These are phyloP conservation scores for Brachionus rubens DNA, from an alignment of 1,140 invertebrate genomes.

Conservation along the genomic window DNA sequence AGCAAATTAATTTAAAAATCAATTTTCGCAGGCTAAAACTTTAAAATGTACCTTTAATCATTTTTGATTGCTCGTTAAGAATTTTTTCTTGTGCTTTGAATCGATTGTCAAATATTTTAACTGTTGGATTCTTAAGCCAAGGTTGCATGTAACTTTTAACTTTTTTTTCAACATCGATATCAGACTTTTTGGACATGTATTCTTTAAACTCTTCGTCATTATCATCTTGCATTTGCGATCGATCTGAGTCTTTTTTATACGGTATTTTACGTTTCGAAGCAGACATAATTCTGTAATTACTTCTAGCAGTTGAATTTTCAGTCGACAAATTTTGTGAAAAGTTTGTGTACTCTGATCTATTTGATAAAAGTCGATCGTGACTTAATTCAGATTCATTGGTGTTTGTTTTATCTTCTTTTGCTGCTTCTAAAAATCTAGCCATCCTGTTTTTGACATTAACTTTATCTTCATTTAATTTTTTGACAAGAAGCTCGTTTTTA, in stretches of 20 bases:
- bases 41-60: constrained; percentile 34
- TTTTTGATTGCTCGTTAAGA: constrained; percentile 33
- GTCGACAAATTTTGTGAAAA: background rate
- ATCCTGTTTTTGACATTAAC: constrained; percentile 14
- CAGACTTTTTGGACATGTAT: background rate
- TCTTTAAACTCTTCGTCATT: background rate
- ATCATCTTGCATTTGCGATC: background rate
- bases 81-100: constrained; percentile 56
- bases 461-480: constrained; percentile 51
- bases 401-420: constrained; percentile 31
- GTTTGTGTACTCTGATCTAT: background rate
- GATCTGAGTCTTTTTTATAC: no score
- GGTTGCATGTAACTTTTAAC: constrained; percentile 48
- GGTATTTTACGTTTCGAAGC: no score
- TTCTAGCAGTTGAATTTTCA: no score
- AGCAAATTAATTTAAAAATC: background rate
- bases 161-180: constrained; percentile 16
- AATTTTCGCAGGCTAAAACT: no score
- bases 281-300: no score
- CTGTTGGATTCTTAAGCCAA: constrained; percentile 48
- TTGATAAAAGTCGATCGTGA: constrained; percentile 50
- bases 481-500: constrained; percentile 50
- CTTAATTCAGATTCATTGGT: constrained; percentile 49
- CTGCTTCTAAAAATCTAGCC: constrained; percentile 4
- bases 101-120: constrained; percentile 56